phyloP scores from a whole-genome alignment of 2,888 invertebrate species.

The Gonocerus acuteangulatus region DNA sequence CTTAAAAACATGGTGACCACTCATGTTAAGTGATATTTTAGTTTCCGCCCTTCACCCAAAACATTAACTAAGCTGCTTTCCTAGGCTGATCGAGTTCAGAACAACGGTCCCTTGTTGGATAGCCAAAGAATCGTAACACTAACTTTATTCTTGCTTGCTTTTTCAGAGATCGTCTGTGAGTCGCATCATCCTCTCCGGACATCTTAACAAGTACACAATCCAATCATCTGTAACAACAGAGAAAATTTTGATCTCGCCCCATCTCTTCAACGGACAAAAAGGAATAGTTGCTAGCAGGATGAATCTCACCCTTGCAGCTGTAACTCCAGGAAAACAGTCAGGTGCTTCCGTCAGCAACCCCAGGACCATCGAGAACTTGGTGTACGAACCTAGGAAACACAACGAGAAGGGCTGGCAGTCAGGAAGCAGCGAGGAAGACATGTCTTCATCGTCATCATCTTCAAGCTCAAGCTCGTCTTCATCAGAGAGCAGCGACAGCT shows the following conservation, averaged over 20 bases:
- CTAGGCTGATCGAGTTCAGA: no score
- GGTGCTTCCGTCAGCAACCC: slow-evolving; percentile 46
- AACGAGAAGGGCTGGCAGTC: slow-evolving; percentile 36
- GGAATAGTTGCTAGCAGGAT: slow-evolving; percentile 57
- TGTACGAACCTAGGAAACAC: slow-evolving; percentile 47
- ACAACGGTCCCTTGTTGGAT: no score
- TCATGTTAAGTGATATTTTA: no score
- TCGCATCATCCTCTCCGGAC: slow-evolving; percentile 51
- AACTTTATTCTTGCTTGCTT: no score
- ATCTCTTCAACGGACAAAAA: slow-evolving; percentile 50
- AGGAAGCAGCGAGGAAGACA: slow-evolving; percentile 31
- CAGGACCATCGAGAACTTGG: slow-evolving; percentile 48
- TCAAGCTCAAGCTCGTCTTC: background rate
- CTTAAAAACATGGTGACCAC: no score
- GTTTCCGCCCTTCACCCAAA: no score
- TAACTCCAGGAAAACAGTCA: slow-evolving; percentile 43
- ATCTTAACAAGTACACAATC: slow-evolving; percentile 52
- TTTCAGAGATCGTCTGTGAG: slow-evolving; percentile 52
- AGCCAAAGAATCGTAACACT: no score
- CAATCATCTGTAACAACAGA: slow-evolving; percentile 57
- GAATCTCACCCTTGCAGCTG: slow-evolving; percentile 46
- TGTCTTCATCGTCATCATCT: slow-evolving; percentile 31
- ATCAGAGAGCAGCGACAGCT: background rate
- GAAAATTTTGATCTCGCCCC: slow-evolving; percentile 43
- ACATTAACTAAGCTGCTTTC: no score